A percentile compares a stretch with the other conserved stretches of the same genome.
These are phyloP conservation scores for Premnoplex brunnescens DNA, from an alignment of 2,797 vertebrate genomes.

Conservation along the genomic window DNA sequence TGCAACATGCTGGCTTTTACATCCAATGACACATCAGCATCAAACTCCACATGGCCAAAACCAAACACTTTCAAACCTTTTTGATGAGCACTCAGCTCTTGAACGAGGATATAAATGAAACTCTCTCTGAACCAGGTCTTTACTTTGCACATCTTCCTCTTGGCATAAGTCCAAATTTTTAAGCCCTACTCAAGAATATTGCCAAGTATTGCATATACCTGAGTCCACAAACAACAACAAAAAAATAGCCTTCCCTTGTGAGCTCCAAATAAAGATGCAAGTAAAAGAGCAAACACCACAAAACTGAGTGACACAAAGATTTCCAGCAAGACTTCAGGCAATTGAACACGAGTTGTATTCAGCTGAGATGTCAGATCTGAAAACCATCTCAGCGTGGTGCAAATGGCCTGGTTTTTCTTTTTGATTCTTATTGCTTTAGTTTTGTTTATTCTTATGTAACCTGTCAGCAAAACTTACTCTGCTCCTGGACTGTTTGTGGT, in stretches of 20 bases:
- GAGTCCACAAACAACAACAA: not conserved
- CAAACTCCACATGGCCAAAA: not conserved
- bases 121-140: not conserved
- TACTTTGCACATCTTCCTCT: not conserved
- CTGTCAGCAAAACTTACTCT: constrained; percentile 60
- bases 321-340: constrained; percentile 33
- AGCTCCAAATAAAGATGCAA: not conserved
- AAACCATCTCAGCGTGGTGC: constrained; percentile 37
- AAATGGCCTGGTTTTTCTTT: constrained; percentile 55
- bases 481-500: constrained; percentile 21
- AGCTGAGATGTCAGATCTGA: constrained; percentile 55
- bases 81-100: not conserved
- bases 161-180: not conserved
- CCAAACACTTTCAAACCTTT: not conserved
- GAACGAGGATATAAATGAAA: not conserved
- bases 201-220: not conserved
- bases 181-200: not conserved
- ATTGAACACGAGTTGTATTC: not conserved
- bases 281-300: not conserved
- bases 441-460: constrained; percentile 73
- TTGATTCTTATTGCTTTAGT: constrained; percentile 51
- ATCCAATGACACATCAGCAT: not conserved
- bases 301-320: not conserved
- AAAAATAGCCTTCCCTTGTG: not conserved
- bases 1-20: accelerated